phyloP scores from a whole-genome alignment of 2,888 invertebrate genomes.

The Raillietiella orientalis region DNA sequence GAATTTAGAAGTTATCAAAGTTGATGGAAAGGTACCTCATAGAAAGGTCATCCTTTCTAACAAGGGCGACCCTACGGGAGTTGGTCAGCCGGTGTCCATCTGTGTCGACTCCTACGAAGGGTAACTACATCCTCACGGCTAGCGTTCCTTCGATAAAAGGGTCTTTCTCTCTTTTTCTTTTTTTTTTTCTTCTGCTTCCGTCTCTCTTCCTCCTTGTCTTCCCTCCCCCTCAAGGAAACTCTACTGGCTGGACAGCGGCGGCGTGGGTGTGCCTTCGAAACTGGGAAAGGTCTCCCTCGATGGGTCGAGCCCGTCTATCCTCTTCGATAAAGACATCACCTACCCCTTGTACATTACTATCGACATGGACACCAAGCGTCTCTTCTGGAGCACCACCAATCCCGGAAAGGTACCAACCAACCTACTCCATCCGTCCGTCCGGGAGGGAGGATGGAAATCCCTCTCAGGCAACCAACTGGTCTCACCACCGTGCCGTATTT shows the following conservation, averaged over 20 bases:
- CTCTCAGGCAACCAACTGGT: slow-evolving; percentile 1
- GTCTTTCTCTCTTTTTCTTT: not conserved
- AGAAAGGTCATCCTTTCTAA: slow-evolving; percentile 59
- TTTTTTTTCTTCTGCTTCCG: not conserved
- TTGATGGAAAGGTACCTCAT: slow-evolving; percentile 51
- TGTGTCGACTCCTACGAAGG: slow-evolving; percentile 78
- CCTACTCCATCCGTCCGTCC: not conserved
- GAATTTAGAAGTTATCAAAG: slow-evolving; percentile 57
- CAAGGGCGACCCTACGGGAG: slow-evolving; percentile 49
- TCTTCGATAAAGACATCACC: slow-evolving; percentile 28
- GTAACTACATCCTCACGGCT: slow-evolving; percentile 17
- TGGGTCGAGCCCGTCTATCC: slow-evolving; percentile 38
- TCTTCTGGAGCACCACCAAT: slow-evolving; percentile 52
- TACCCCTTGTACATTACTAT: slow-evolving; percentile 54
- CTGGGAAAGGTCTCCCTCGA: slow-evolving; percentile 63
- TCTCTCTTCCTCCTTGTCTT: slow-evolving; percentile 3
- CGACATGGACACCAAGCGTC: slow-evolving; percentile 32
- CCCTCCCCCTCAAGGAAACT: slow-evolving; percentile 23
- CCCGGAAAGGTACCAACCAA: not conserved
- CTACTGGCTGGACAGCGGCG: slow-evolving; percentile 91
- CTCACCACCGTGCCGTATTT: too few species aligned
- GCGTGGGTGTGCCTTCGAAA: slow-evolving; percentile 55
- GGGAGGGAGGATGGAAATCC: not conserved
- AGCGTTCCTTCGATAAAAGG: not conserved
- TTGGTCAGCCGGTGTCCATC: slow-evolving; percentile 55